Percentiles rank a stretch among this genome's conserved stretches.
These are phyloP conservation scores for Setipinna tenuifilis DNA, from an alignment of 2,797 vertebrate genomes.

Conservation along the genomic window DNA sequence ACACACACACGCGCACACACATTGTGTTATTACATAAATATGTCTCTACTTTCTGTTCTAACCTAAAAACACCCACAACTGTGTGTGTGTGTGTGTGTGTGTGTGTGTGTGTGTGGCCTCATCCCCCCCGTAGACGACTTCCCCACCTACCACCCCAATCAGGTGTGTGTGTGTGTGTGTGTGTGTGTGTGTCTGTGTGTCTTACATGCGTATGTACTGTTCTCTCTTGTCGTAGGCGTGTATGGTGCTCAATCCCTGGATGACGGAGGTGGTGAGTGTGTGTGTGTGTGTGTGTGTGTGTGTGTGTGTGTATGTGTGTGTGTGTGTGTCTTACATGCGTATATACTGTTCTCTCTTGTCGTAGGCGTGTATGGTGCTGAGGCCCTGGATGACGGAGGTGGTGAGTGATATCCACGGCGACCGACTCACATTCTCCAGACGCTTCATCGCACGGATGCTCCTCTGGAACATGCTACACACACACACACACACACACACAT, in stretches of 20 bases:
- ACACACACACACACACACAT: constrained; percentile 7
- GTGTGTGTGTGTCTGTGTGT: constrained; percentile 1
- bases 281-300: constrained; percentile 6
- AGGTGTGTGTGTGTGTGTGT: background rate
- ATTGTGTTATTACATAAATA: no score
- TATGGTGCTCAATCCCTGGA: constrained; percentile 80
- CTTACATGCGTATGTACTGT: constrained; percentile 70
- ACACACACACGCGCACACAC: background rate
- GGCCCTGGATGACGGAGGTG: no score
- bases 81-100: no score
- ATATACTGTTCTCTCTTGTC: constrained; percentile 69
- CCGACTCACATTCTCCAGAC: constrained; percentile 80
- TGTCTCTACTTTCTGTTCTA: no score
- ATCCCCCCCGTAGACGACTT: no score
- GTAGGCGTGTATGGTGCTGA: constrained; percentile 78
- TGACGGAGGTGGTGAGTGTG: constrained; percentile 70
- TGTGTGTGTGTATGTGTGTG: background rate
- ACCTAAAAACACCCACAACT: no score
- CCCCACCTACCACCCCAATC: no score
- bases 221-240: constrained; percentile 74
- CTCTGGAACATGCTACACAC: constrained; percentile 72
- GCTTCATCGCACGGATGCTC: constrained; percentile 77
- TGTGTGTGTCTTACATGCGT: constrained; percentile 63
- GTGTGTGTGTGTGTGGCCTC: no score
- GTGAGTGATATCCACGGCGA: constrained; percentile 76